Conservation (phyloP, 1,140 invertebrate species). For the Nephotettix cincticeps region DNA sequence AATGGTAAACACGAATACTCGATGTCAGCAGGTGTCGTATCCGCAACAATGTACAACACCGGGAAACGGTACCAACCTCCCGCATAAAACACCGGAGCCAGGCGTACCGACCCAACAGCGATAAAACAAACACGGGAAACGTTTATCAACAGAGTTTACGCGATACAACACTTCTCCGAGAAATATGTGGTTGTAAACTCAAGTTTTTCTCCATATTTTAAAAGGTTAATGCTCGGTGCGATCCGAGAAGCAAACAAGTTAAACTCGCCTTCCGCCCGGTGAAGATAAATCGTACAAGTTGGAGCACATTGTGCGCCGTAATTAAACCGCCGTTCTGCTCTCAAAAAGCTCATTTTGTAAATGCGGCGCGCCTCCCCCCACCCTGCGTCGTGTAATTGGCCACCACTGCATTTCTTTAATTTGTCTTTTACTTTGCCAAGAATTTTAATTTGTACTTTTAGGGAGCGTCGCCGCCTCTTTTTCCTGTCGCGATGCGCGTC, state of each 20-base stretch:
- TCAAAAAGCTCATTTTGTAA: constrained; percentile 21
- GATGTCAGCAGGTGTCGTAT: too few relatives aligned
- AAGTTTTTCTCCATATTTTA: constrained; percentile 21
- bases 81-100: neutral
- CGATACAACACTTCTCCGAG: neutral
- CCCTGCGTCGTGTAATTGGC: neutral
- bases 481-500: too few relatives aligned
- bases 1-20: too few relatives aligned
- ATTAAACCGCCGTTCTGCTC: neutral
- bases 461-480: too few relatives aligned
- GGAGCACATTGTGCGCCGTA: neutral
- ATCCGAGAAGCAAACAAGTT: neutral
- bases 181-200: neutral
- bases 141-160: neutral
- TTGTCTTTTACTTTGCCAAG: constrained; percentile 7
- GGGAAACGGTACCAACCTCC: neutral
- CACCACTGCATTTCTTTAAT: constrained; percentile 17
- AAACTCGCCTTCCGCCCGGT: constrained; percentile 1
- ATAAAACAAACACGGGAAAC: neutral
- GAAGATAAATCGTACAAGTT: constrained; percentile 17
- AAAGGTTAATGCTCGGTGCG: constrained; percentile 14
- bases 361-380: neutral
- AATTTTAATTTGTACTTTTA: neutral
- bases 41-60: too few relatives aligned
- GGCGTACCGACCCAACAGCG: neutral